phyloP scores from a whole-genome alignment of 2,888 invertebrate genomes.

The Trachelus iudaicus region DNA sequence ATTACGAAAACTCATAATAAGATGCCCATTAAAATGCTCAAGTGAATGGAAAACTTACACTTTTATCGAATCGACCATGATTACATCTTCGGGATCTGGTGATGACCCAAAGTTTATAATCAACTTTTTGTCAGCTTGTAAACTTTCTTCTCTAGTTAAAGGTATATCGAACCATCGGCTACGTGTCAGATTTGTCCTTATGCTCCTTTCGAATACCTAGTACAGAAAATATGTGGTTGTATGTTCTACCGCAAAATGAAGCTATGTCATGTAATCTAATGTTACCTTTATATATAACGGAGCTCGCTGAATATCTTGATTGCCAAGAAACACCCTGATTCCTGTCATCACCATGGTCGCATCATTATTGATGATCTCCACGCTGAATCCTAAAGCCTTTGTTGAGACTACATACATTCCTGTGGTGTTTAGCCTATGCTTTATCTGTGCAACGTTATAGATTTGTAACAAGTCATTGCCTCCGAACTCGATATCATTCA shows the following conservation, averaged over 20 bases:
- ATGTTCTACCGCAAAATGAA: slow-evolving; percentile 13
- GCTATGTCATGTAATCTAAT: slow-evolving; percentile 10
- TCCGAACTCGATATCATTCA: slow-evolving; percentile 94
- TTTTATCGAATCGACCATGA: slow-evolving; percentile 94
- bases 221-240: not conserved
- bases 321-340: slow-evolving; percentile 86
- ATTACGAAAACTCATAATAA: not conserved
- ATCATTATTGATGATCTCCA: slow-evolving; percentile 90
- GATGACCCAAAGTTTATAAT: slow-evolving; percentile 85
- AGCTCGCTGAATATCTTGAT: slow-evolving; percentile 81
- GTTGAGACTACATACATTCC: slow-evolving; percentile 95
- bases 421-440: slow-evolving; percentile 85
- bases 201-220: slow-evolving; percentile 77
- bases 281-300: slow-evolving; percentile 80
- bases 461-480: slow-evolving; percentile 95
- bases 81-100: slow-evolving; percentile 87
- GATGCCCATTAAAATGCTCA: not conserved
- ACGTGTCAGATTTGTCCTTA: slow-evolving; percentile 78
- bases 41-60: slow-evolving; percentile 66
- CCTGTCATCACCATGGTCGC: slow-evolving; percentile 91
- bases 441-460: slow-evolving; percentile 93
- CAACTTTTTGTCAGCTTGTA: slow-evolving; percentile 92
- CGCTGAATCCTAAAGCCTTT: slow-evolving; percentile 87
- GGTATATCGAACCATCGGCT: slow-evolving; percentile 97
- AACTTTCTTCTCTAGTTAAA: slow-evolving; percentile 91